A percentile compares a stretch with the other conserved stretches of the same genome.
Evolutionary conservation across 2,888 invertebrate species (phyloP).

Genomic region (Drosophila atripex): DNA sequence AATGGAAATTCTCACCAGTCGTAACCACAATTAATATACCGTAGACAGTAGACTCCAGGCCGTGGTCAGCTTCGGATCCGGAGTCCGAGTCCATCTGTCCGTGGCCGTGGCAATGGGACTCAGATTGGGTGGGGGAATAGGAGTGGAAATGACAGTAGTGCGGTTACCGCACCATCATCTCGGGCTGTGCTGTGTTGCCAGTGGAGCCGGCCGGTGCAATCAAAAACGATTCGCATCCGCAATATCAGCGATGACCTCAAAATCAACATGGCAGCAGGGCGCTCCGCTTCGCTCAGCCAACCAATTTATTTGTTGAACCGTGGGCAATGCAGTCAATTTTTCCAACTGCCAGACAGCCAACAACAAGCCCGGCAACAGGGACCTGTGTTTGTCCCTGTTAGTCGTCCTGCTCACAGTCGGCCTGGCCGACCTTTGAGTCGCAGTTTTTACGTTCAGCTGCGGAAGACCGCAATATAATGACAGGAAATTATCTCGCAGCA

Average conservation of each 20-base stretch:
- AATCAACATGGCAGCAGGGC: constrained; percentile 68
- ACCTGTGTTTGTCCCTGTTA: constrained; percentile 15
- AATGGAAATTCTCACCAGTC: constrained; percentile 76
- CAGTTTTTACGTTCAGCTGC: constrained; percentile 81
- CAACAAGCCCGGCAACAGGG: not conserved
- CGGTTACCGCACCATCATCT: constrained; percentile 45
- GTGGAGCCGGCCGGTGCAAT: constrained; percentile 69
- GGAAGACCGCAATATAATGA: constrained; percentile 83
- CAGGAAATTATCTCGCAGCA: constrained; percentile 82
- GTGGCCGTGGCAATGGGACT: constrained; percentile 19
- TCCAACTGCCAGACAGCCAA: constrained; percentile 54
- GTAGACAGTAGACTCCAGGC: constrained; percentile 21
- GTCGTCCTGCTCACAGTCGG: constrained; percentile 16
- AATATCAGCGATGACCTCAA: constrained; percentile 79
- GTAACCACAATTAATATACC: constrained; percentile 77
- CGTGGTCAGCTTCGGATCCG: constrained; percentile 8
- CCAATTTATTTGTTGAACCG: constrained; percentile 79
- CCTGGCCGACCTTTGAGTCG: constrained; percentile 74
- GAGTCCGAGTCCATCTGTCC: constrained; percentile 13
- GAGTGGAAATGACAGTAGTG: constrained; percentile 19
- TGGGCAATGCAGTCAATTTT: constrained; percentile 80
- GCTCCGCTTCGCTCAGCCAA: constrained; percentile 47
- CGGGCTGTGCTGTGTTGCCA: constrained; percentile 40
- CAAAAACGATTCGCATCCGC: constrained; percentile 79
- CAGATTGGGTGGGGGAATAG: not conserved